A percentile compares a stretch with the other conserved stretches of the same genome.
These are phyloP conservation scores for Steatocranus sp. DNA, from an alignment of 2,797 vertebrate species.

Conservation along the genomic window DNA sequence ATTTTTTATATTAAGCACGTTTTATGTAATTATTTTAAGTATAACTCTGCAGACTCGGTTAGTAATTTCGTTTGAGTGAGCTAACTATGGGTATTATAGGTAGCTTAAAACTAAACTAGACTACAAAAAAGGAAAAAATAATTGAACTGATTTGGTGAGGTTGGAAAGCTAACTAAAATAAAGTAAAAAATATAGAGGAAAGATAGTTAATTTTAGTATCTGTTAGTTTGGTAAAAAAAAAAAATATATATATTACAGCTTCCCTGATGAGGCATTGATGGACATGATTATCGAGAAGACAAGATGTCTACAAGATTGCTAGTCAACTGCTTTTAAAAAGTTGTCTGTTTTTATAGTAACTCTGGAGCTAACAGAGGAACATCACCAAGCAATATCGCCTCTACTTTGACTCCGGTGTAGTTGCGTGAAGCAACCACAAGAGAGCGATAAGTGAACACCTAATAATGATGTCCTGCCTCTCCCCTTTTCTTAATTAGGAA, in stretches of 20 bases:
- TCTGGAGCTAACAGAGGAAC: neutral
- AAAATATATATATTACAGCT: neutral
- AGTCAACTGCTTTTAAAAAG: neutral
- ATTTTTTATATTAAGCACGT: neutral
- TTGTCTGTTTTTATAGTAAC: neutral
- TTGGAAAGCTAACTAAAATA: neutral
- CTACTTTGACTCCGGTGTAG: neutral
- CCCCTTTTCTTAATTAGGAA: neutral
- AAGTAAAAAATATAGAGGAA: neutral
- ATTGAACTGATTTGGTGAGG: neutral
- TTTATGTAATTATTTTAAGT: neutral
- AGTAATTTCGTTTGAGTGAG: neutral
- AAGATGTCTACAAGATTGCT: neutral
- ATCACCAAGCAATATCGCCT: neutral
- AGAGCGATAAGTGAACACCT: slow-evolving; percentile 29
- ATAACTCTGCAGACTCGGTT: neutral
- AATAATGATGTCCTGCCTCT: neutral
- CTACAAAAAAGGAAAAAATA: neutral
- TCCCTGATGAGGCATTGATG: neutral
- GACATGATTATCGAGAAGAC: neutral
- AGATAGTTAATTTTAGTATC: neutral
- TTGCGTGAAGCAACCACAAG: neutral
- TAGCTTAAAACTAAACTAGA: neutral
- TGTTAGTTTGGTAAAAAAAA: neutral
- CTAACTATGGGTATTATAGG: neutral